Evolutionary conservation across 2,888 invertebrate genomes (phyloP).

Genomic region (Myathropa florea): DNA sequence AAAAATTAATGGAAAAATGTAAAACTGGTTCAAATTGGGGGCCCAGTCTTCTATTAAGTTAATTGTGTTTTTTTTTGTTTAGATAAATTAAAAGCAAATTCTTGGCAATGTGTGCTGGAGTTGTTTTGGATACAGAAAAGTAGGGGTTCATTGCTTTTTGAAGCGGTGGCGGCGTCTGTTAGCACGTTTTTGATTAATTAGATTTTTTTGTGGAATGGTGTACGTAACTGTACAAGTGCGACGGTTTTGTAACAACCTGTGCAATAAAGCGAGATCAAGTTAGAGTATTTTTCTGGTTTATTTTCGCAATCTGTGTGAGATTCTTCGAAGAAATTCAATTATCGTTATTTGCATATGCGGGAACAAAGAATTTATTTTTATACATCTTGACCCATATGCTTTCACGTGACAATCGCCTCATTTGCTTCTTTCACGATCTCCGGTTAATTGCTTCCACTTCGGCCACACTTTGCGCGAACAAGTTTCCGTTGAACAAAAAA

Average conservation of each 20-base stretch:
- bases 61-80: not conserved
- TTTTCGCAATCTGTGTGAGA: not conserved
- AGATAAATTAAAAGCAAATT: not conserved
- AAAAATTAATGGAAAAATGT: not conserved
- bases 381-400: not conserved
- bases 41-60: not conserved
- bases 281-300: not conserved
- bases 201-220: not conserved
- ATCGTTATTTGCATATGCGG: not conserved
- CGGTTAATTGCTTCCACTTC: not conserved
- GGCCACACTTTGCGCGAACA: not conserved
- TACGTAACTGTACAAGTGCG: not conserved
- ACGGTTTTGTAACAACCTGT: not conserved
- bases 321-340: not conserved
- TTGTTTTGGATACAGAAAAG: not conserved
- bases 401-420: not conserved
- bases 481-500: not conserved
- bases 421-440: not conserved
- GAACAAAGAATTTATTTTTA: not conserved
- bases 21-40: not conserved
- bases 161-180: not conserved
- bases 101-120: not conserved
- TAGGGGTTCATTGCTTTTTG: too few relatives aligned
- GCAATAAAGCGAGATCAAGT: not conserved
- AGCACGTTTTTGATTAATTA: not conserved